phyloP scores from a whole-genome alignment of 2,113 vertebrate genomes.

The Sinocyclocheilus grahami region DNA sequence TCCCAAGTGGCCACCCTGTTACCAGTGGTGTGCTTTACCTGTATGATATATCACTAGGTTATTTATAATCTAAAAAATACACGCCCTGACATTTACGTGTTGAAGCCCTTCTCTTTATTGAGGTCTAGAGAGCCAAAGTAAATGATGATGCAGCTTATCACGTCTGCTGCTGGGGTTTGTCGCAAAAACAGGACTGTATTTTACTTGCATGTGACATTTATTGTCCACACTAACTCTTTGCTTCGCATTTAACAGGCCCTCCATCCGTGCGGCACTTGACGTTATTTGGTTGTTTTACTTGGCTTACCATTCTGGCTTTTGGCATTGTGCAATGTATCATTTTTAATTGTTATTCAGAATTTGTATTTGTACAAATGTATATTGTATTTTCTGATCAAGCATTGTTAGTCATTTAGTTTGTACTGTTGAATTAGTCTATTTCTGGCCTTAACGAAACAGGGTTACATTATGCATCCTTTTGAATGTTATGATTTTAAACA shows the following conservation, averaged over 20 bases:
- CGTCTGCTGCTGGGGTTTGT: constrained; percentile 61
- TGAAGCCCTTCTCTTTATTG: constrained; percentile 62
- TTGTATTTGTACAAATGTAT: no score
- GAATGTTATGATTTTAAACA: no score
- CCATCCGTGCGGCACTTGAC: constrained; percentile 18
- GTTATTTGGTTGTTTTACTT: constrained; percentile 54
- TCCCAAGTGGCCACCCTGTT: no score
- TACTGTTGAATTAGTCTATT: no score
- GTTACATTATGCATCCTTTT: no score
- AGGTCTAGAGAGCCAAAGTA: constrained; percentile 62
- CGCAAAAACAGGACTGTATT: constrained; percentile 67
- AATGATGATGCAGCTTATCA: constrained; percentile 59
- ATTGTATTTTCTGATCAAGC: no score
- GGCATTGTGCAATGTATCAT: neutral
- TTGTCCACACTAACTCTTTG: constrained; percentile 55
- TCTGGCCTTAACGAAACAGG: no score
- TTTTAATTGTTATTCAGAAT: neutral
- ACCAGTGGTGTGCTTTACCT: neutral
- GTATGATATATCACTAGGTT: constrained; percentile 40
- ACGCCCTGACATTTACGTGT: constrained; percentile 43
- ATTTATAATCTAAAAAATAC: constrained; percentile 57
- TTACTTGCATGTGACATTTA: constrained; percentile 71
- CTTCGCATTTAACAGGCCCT: constrained; percentile 30
- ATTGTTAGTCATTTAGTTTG: no score
- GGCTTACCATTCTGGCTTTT: constrained; percentile 29